phyloP scores from a whole-genome alignment of 92 coral and sea anemone genomes.

The Umimayanthus chanpuru region DNA sequence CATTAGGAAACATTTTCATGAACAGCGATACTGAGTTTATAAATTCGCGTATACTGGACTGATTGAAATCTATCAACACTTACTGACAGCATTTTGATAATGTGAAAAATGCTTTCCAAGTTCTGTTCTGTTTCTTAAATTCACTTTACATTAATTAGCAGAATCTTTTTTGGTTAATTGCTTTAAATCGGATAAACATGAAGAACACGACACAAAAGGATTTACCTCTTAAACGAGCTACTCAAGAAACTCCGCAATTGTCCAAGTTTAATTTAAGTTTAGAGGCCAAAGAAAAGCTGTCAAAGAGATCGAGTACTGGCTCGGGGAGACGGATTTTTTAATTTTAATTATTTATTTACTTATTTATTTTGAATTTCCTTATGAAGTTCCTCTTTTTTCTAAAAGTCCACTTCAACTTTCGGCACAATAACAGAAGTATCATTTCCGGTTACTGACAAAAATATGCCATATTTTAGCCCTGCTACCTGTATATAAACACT shows the following conservation, averaged over 20 bases:
- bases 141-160: not conserved
- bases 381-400: not conserved
- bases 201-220: not conserved
- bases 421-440: not conserved
- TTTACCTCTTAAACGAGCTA: not conserved
- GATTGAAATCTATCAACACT: not conserved
- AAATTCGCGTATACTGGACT: not conserved
- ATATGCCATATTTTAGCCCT: not conserved
- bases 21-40: not conserved
- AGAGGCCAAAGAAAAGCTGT: not conserved
- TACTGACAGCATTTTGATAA: not conserved
- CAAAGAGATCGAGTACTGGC: not conserved
- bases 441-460: not conserved
- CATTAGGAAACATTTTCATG: not conserved
- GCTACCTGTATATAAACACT: not conserved
- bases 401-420: not conserved
- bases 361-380: not conserved
- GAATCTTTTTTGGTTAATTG: not conserved
- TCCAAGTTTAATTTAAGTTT: no score
- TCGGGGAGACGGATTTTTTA: no score
- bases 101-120: not conserved
- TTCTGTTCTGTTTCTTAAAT: not conserved
- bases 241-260: not conserved
- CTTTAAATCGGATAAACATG: not conserved
- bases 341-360: not conserved